Evolutionary conservation across 2,888 invertebrate genomes (phyloP), one percentile per base, ranked within the genome.

Genomic region (Caenorhabditis sp.): DNA sequence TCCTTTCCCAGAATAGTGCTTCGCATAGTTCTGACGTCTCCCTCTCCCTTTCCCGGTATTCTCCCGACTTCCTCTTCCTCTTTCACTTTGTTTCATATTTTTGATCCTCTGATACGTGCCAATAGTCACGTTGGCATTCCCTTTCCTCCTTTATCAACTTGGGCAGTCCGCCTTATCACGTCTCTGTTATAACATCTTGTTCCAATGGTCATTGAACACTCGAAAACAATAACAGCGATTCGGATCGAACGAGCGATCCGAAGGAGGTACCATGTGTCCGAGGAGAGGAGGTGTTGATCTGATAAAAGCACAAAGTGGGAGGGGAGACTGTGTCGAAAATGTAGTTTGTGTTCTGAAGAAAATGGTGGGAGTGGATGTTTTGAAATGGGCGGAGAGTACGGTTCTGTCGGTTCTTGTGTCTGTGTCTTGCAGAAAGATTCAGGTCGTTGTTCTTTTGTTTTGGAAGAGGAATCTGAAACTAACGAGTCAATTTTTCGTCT

Each of bases 171-270:
- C n/a, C 22, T 8, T 44, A 13, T 56, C 47, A 47, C 47, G 47
- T 5, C 9, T 58, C n/a, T n/a, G n/a, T n/a, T n/a, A n/a, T n/a
- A n/a, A n/a, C n/a, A 53, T 65, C 55, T 67, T 55, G 67, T 67
- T 67, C 26, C 44, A 20, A 53, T 67, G 67, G 44, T 55, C 37
- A 11, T 6, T 4, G 13, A 40, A 40, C 47, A n/a, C 18, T 2
- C 47, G 40, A 13, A 40, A 40, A 40, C 40, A 40, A 40, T 40
- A 3, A 40, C 5, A 15, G 40, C 13, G 20, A 37, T 53, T 22
- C 22, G 62, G 50, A 62, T 51, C 28, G n/a, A 28, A 51, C 9
- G 18, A 32, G 15, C n/a, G n/a, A n/a, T n/a, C n/a, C n/a, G n/a
- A n/a, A n/a, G n/a, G n/a, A n/a, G n/a, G n/a, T n/a, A n/a, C n/a